A percentile compares a stretch with the other conserved stretches of the same genome.
phyloP scores from a whole-genome alignment of 2,113 vertebrate species.

The Dendropsophus ebraccatus region DNA sequence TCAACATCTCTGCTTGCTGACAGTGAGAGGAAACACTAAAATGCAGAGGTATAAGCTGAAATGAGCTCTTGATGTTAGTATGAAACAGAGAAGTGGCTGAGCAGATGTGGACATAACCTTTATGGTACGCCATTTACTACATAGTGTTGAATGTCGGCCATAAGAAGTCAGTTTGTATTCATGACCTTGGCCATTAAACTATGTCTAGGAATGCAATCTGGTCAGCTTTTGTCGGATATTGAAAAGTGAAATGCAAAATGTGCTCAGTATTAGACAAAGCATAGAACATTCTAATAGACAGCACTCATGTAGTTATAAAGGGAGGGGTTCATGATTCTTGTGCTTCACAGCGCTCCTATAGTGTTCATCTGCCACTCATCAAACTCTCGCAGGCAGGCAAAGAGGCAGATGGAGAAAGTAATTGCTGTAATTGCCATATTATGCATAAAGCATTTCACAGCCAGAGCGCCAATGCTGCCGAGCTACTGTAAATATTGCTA shows the following conservation, averaged over 20 bases:
- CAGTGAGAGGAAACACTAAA: no score
- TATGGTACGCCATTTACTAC: not conserved
- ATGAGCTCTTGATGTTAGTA: not conserved
- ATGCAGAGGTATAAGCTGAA: no score
- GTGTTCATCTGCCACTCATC: conserved; percentile 20
- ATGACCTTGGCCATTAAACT: not conserved
- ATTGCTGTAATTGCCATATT: conserved; percentile 7
- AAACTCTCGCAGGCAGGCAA: not conserved
- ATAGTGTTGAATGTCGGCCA: not conserved
- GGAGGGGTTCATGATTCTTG: not conserved
- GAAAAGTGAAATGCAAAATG: not conserved
- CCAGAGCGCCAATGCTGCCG: not conserved
- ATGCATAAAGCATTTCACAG: not conserved
- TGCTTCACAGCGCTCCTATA: not conserved
- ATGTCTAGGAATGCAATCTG: not conserved
- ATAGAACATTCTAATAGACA: not conserved
- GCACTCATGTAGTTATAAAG: not conserved
- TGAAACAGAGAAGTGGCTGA: not conserved
- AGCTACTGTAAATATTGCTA: conserved; percentile 10
- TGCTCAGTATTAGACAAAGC: not conserved
- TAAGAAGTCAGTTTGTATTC: not conserved
- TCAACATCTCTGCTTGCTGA: no score
- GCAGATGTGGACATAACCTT: conserved; percentile 14
- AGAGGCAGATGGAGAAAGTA: conserved; percentile 18
- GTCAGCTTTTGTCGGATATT: not conserved